Evolutionary conservation across 2,888 invertebrate genomes (phyloP).

Genomic region (Lysandra bellargus): DNA sequence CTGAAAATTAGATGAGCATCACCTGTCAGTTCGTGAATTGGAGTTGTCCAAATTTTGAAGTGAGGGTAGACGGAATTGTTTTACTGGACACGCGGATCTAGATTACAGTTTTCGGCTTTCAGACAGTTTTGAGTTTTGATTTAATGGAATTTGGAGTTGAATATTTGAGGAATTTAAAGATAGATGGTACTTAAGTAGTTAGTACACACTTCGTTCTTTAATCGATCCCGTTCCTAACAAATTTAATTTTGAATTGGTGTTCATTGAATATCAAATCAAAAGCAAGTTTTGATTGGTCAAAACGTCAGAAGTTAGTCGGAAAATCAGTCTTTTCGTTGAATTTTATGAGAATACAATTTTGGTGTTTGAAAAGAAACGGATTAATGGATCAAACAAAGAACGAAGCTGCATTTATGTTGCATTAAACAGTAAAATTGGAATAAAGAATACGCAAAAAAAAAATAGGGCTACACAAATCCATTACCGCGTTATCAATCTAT

Average conservation of each 20-base stretch:
- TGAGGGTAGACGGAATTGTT: conserved; percentile 21
- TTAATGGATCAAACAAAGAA: no score
- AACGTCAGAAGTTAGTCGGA: neutral
- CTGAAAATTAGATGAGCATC: conserved; percentile 48
- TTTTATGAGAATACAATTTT: no score
- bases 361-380: no score
- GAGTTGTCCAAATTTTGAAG: conserved; percentile 21
- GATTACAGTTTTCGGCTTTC: neutral
- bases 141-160: neutral
- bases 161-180: neutral
- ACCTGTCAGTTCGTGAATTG: conserved; percentile 44
- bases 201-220: no score
- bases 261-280: no score
- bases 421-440: no score
- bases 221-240: no score
- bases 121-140: neutral
- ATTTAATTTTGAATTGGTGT: no score
- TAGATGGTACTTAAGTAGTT: no score
- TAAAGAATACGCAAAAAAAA: neutral
- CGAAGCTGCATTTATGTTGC: no score
- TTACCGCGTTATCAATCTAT: neutral
- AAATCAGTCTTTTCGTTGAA: no score
- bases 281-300: neutral
- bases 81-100: neutral
- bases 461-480: neutral